Base-by-base conservation (phyloP, 1,140 invertebrate species). In the Atopsyche davidsoni region DNA sequence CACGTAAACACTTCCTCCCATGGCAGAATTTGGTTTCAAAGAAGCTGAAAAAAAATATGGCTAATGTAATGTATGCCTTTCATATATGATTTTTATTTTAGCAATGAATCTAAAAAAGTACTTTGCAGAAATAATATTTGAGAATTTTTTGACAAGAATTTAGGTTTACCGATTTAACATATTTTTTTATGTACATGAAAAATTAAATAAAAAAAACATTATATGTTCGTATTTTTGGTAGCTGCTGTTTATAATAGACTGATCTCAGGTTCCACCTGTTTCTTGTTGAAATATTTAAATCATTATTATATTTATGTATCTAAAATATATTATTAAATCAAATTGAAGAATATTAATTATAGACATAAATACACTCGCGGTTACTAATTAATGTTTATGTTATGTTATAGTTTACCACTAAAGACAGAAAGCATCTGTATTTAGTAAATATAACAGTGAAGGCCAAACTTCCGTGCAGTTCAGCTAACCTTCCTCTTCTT, bases 371-470 rank as follows among this genome's bases (percentile, higher is more conserved):
- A n/a, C n/a, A n/a, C n/a, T n/a, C n/a, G n/a, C n/a, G n/a, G n/a
- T n/a, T n/a, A n/a, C n/a, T n/a, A n/a, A n/a, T n/a, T n/a, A n/a
- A n/a, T n/a, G n/a, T n/a, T n/a, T n/a, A n/a, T n/a, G n/a, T 51
- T 7, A 22, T 48, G n/a, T 56, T 57, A 2, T 25, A 63, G 54
- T 11, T 59, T 6, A 45, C 45, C n/a, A 63, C 72, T 60, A 65
- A 75, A 16, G 73, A 79, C 58, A 69, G 75, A 1, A 64, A 77
- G 24, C 69, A 66, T 35, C 53, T 80, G 24, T 76, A 77, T 53
- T 60, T 81, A 35, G 69, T 80, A 0, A 77, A 75, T 51, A 75
- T 80, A 42, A 68, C 67, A 22, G 72, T 75, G 24, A 73, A 75
- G 16, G 60, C 64, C 11, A 67, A 74, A 47, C 57, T 78, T 1